Conservation (phyloP, 2,113 vertebrate genomes). For the Girardinichthys multiradiatus region DNA sequence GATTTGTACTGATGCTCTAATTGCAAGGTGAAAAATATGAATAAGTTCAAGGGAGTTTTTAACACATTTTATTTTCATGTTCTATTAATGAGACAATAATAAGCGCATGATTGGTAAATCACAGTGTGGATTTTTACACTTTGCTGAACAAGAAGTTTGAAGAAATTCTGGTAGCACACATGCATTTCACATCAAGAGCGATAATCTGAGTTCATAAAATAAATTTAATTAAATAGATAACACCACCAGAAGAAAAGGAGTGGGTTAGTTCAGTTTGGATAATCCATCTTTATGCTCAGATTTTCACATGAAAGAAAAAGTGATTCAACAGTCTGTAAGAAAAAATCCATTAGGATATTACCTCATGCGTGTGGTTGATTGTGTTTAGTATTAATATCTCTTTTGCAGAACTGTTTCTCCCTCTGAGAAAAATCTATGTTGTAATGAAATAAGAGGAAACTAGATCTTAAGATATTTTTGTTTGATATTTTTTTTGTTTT, state of each 20-base stretch:
- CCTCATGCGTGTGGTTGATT: slow-evolving; percentile 40
- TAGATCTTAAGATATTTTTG: slow-evolving; percentile 12
- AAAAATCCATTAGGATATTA: slow-evolving; percentile 54
- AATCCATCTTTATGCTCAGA: slow-evolving; percentile 43
- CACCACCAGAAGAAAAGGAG: slow-evolving; percentile 1
- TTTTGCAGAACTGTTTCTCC: slow-evolving; percentile 25
- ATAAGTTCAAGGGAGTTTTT: background rate
- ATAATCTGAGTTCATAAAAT: slow-evolving; percentile 27
- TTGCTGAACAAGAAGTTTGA: background rate
- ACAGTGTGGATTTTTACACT: slow-evolving; percentile 11
- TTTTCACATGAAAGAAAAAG: slow-evolving; percentile 38
- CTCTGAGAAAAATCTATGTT: slow-evolving; percentile 12
- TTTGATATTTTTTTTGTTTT: background rate
- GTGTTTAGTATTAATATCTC: slow-evolving; percentile 48
- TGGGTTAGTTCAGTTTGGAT: slow-evolving; percentile 20
- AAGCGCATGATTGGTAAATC: slow-evolving; percentile 15
- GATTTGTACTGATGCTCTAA: background rate
- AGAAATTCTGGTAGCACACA: slow-evolving; percentile 1
- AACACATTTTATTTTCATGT: background rate
- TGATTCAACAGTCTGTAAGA: slow-evolving; percentile 52
- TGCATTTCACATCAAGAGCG: background rate
- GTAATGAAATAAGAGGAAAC: slow-evolving; percentile 10
- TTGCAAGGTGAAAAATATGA: background rate
- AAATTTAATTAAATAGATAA: slow-evolving; percentile 36
- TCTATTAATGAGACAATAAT: slow-evolving; percentile 10